phyloP scores from a whole-genome alignment of 37 sponge, comb jelly and placozoan genomes.

The Bolinopsis microptera region DNA sequence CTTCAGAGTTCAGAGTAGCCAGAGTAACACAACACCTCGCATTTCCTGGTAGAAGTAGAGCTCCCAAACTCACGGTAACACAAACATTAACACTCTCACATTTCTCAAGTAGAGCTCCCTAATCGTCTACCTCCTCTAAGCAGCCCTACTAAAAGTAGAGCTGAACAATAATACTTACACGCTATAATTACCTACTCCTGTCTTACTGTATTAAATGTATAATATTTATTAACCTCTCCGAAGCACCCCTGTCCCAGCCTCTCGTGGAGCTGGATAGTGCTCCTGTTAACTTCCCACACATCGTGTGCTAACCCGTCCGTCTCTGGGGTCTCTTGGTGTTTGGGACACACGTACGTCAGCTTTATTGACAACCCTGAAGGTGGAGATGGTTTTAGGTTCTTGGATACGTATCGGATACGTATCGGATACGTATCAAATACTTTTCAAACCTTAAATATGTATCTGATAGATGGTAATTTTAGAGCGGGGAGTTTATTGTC shows the following conservation, averaged over 20 bases:
- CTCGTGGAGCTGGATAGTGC: constrained; percentile 47
- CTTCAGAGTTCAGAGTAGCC: too few relatives aligned
- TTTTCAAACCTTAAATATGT: too few relatives aligned
- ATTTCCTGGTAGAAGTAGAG: too few relatives aligned
- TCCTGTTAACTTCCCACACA: constrained; percentile 54
- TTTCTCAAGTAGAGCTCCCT: too few relatives aligned
- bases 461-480: too few relatives aligned
- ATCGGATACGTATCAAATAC: too few relatives aligned
- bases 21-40: too few relatives aligned
- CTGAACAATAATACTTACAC: neutral
- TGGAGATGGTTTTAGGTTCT: too few relatives aligned
- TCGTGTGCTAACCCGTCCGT: constrained; percentile 61
- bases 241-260: constrained; percentile 64
- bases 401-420: too few relatives aligned
- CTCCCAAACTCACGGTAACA: too few relatives aligned
- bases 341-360: constrained; percentile 21
- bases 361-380: constrained; percentile 36
- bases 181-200: neutral
- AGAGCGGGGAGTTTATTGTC: too few relatives aligned
- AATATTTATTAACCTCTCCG: constrained; percentile 53
- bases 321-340: neutral
- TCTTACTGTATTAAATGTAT: neutral
- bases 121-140: neutral
- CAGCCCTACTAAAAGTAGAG: neutral
- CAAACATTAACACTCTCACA: too few relatives aligned